Base-by-base conservation (phyloP, 2,797 vertebrate species). In the Perodicticus potto region DNA sequence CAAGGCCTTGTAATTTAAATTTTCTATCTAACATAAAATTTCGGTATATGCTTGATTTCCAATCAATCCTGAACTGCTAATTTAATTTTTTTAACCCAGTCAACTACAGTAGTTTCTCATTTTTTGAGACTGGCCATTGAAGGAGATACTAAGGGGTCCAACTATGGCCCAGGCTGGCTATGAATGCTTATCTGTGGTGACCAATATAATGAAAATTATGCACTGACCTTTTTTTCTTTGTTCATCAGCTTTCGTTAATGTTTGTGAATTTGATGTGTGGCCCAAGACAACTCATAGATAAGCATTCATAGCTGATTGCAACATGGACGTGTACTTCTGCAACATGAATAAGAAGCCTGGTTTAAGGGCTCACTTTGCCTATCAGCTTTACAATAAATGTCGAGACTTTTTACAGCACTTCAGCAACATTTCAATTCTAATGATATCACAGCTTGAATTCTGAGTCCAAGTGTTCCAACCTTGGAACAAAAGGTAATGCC, bases 1-100 rank as follows among this genome's bases (percentile, higher is more conserved):
- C 27, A 74, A 96, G 13, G 17, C 82, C 70, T 85, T 91, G 32
- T 49, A 86, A 78, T 80, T 65, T 76, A 86, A 85, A 83, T 83
- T 57, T 88, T 72, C 43, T 73, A 82, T 43, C 43, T 89, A 89
- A 93, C 5, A 59, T 40, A 90, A 84, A 88, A 74, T 81, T 43
- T 49, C 80, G 65, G 63, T 23, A 87, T 45, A 83, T 40, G 23
- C 49, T 85, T 80, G 13, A 63, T 87, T 93, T 73, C 67, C 84
- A 88, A 37, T 78, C 53, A 86, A 12, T 55, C 27, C 69, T 74
- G 89, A 69, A 65, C 73, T 49, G 23, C 7, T 29, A 84, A 59
- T 37, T 85, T 32, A 34, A 61, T 59, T 95, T 94, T 91, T 53
- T 82, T 37, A 96, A 90, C 27, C 83, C 37, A 84, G 55, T 78